These are phyloP conservation scores for Trachurus trachurus DNA, from an alignment of 2,797 vertebrate species.

Conservation along the genomic window DNA sequence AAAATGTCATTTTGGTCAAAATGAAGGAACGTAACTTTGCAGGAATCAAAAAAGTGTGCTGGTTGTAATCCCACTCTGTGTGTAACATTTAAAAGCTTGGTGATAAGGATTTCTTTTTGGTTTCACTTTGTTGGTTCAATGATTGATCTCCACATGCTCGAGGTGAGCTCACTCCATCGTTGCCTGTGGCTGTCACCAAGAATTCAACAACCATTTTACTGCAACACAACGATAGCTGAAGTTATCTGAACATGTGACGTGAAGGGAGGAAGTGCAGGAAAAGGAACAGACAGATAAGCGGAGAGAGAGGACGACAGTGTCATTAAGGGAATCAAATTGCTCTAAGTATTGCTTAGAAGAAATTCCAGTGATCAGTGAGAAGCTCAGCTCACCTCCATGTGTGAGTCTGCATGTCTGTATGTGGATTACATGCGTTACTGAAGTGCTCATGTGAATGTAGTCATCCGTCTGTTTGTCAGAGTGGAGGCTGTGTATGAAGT, in stretches of 20 bases:
- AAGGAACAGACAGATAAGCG: conserved; percentile 4
- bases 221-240: background rate
- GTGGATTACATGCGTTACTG: conserved; percentile 9
- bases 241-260: background rate
- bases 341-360: conserved; percentile 37
- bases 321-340: conserved; percentile 42
- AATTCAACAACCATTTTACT: background rate
- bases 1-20: background rate
- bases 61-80: background rate
- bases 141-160: background rate
- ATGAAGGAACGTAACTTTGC: background rate
- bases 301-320: conserved; percentile 17
- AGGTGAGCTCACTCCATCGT: background rate
- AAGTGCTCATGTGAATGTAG: conserved; percentile 6
- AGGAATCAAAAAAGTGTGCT: background rate
- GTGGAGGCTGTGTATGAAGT: background rate
- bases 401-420: conserved; percentile 15
- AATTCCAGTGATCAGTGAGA: conserved; percentile 46
- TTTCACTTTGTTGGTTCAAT: no score
- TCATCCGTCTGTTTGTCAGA: conserved; percentile 21
- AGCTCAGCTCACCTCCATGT: conserved; percentile 23
- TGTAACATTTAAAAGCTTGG: no score
- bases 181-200: background rate
- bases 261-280: background rate
- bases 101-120: no score